Evolutionary conservation across 1,140 invertebrate species (phyloP).

Genomic region (Drosophila parabipectinata): DNA sequence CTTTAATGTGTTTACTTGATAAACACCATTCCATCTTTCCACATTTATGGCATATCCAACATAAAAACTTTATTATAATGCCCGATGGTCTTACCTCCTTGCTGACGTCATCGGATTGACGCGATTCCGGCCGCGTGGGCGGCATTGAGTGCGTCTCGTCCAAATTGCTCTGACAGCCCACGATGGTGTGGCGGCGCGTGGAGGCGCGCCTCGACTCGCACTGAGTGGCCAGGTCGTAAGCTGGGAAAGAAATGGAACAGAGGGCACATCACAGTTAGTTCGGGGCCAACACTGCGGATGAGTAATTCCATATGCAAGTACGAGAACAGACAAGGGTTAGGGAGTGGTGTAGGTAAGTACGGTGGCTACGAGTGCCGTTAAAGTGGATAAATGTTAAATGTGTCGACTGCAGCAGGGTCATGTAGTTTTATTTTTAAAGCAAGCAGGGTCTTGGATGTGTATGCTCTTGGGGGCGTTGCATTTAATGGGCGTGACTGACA

Average conservation of each 20-base stretch:
- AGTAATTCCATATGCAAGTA: slow-evolving; percentile 18
- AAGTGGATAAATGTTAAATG: slow-evolving; percentile 31
- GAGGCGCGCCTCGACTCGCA: slow-evolving; percentile 89
- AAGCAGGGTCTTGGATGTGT: slow-evolving; percentile 5
- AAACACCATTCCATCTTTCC: neutral
- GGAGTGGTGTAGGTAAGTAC: neutral
- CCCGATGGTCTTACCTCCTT: slow-evolving; percentile 52
- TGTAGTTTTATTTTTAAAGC: slow-evolving; percentile 24
- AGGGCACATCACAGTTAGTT: slow-evolving; percentile 16
- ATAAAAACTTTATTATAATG: neutral
- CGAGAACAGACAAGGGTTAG: slow-evolving; percentile 1
- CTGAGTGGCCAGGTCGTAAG: slow-evolving; percentile 92
- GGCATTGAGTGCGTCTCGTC: slow-evolving; percentile 88
- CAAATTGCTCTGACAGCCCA: slow-evolving; percentile 85
- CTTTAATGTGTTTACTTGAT: neutral
- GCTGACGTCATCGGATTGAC: slow-evolving; percentile 85
- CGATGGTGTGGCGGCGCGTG: slow-evolving; percentile 89
- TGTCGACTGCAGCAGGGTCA: slow-evolving; percentile 18
- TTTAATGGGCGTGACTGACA: slow-evolving; percentile 9
- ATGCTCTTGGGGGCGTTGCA: neutral
- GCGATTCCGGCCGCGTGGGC: slow-evolving; percentile 87
- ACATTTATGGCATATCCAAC: too few relatives aligned
- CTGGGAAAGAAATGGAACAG: slow-evolving; percentile 76
- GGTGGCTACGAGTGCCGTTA: neutral
- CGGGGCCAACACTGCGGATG: slow-evolving; percentile 32